Evolutionary conservation across 2,113 vertebrate genomes (phyloP).

Genomic region (Brachionichthys hirsutus): DNA sequence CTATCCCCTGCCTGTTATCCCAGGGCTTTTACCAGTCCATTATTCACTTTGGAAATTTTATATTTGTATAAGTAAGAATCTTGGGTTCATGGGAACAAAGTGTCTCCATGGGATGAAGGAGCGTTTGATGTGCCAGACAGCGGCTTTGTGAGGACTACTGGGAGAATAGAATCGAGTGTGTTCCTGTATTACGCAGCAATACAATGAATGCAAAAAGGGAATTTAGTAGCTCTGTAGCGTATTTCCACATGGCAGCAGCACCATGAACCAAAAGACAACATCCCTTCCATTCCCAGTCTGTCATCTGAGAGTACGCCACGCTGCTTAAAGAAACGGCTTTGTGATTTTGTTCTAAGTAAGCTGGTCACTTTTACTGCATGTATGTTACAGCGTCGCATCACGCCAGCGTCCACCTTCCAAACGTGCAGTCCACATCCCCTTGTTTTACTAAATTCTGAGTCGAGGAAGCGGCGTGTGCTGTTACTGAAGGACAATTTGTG

Average conservation of each 20-base stretch:
- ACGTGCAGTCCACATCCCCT: constrained; percentile 47
- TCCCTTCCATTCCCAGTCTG: not conserved
- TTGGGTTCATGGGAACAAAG: not conserved
- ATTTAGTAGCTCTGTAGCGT: constrained; percentile 33
- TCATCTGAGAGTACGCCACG: constrained; percentile 14
- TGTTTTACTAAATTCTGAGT: constrained; percentile 52
- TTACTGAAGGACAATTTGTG: constrained; percentile 37
- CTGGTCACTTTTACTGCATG: constrained; percentile 32
- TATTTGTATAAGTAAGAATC: constrained; percentile 5
- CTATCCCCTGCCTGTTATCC: not conserved
- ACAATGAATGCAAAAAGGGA: constrained; percentile 21
- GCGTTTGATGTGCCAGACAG: constrained; percentile 10
- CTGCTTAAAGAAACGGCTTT: constrained; percentile 6
- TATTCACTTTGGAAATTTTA: not conserved
- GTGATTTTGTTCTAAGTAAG: constrained; percentile 13
- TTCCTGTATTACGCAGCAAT: constrained; percentile 17
- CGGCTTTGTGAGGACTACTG: constrained; percentile 7
- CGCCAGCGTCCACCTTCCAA: constrained; percentile 38
- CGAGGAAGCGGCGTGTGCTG: constrained; percentile 43
- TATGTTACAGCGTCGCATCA: constrained; percentile 49
- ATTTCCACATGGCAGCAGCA: constrained; percentile 14
- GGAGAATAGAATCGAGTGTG: not conserved
- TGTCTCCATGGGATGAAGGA: not conserved
- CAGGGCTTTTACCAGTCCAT: not conserved
- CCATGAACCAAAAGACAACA: constrained; percentile 48